A percentile compares a stretch with the other conserved stretches of the same genome.
Evolutionary conservation across 2,113 vertebrate genomes (phyloP).

Genomic region (Talpa occidentalis): DNA sequence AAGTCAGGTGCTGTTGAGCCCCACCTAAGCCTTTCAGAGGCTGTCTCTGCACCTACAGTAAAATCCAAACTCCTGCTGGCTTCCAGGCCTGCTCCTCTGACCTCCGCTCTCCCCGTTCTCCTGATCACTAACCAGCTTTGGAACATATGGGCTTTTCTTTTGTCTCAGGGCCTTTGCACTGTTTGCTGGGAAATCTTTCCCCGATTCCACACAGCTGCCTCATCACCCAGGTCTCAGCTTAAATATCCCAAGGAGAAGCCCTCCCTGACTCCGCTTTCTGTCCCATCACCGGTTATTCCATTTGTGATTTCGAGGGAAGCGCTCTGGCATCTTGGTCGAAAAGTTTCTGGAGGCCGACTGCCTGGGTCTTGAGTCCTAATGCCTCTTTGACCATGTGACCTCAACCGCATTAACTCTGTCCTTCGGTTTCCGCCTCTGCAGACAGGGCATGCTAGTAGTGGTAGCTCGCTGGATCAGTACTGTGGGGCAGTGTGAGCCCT

Average conservation of each 20-base stretch:
- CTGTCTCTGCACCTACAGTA: background rate
- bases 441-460: background rate
- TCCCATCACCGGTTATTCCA: background rate
- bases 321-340: background rate
- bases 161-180: constrained; percentile 3
- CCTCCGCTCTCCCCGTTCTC: background rate
- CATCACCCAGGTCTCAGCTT: background rate
- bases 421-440: background rate
- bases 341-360: background rate
- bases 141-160: background rate
- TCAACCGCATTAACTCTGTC: background rate
- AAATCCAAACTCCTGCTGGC: background rate
- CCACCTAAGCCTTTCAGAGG: constrained; percentile 8
- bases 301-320: background rate
- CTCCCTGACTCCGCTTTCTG: background rate
- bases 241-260: background rate
- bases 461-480: background rate
- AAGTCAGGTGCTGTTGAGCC: constrained; percentile 40
- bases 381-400: background rate
- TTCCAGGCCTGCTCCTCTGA: background rate
- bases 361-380: background rate
- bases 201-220: background rate
- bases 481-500: background rate
- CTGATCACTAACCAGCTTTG: background rate
- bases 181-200: background rate